A percentile compares a stretch with the other conserved stretches of the same genome.
phyloP scores from a whole-genome alignment of 2,888 invertebrate genomes.

The Caenorhabditis sulstoni region DNA sequence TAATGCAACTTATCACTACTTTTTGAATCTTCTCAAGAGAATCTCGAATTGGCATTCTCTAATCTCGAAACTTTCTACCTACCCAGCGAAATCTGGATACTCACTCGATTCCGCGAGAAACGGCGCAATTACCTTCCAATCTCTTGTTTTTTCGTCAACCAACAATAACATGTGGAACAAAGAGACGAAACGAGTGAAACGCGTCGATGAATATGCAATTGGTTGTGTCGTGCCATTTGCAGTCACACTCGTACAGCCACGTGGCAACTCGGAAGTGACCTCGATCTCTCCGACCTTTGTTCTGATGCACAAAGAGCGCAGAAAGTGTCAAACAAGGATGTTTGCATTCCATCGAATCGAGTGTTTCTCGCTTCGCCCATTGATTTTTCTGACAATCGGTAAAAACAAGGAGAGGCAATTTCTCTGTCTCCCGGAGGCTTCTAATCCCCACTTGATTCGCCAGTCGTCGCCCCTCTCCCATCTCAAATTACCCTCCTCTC shows the following conservation, averaged over 20 bases:
- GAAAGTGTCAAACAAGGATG: slow-evolving; percentile 36
- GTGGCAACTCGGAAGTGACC: slow-evolving; percentile 7
- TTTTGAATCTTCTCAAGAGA: no score
- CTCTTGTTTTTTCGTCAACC: neutral
- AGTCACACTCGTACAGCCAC: neutral
- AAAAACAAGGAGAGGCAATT: slow-evolving; percentile 1
- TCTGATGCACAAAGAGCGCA: slow-evolving; percentile 33
- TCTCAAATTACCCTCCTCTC: slow-evolving; percentile 39
- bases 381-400: neutral
- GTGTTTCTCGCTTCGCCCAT: neutral
- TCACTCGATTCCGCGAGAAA: no score
- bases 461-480: slow-evolving; percentile 6
- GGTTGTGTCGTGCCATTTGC: no score
- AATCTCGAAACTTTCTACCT: no score
- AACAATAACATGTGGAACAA: slow-evolving; percentile 7
- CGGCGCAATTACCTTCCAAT: no score
- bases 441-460: slow-evolving; percentile 22
- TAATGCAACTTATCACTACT: no score
- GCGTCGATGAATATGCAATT: slow-evolving; percentile 17
- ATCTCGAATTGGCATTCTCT: no score
- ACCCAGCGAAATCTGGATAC: no score
- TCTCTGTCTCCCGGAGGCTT: neutral
- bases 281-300: slow-evolving; percentile 24
- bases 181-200: neutral
- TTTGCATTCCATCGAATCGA: neutral